phyloP scores from a whole-genome alignment of 2,797 vertebrate species.

The Meda fulgida region DNA sequence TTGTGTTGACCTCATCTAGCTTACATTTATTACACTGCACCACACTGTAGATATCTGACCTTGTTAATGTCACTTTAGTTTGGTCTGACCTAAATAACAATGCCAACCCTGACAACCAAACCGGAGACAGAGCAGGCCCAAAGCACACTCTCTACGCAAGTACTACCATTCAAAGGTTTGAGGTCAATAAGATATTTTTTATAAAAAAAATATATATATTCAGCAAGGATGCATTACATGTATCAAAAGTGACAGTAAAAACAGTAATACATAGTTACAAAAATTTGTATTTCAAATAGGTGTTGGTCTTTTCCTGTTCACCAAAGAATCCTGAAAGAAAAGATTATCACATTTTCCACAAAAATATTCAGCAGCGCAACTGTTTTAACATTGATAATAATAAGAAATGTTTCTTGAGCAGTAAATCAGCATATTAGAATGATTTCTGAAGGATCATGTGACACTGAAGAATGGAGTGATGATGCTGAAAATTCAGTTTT shows the following conservation, averaged over 20 bases:
- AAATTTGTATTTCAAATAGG: background rate
- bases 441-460: background rate
- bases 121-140: slow-evolving; percentile 13
- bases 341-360: background rate
- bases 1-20: slow-evolving; percentile 7
- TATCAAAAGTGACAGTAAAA: background rate
- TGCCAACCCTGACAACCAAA: background rate
- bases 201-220: background rate
- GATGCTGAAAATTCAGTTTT: background rate
- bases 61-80: slow-evolving; percentile 6
- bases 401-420: background rate
- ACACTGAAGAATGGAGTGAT: background rate
- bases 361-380: background rate
- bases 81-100: slow-evolving; percentile 21
- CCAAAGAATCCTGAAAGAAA: background rate
- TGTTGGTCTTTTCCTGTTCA: background rate
- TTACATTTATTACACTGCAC: background rate
- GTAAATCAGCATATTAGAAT: background rate
- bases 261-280: background rate
- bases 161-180: background rate
- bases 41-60: background rate
- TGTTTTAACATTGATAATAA: background rate
- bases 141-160: background rate
- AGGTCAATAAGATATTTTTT: background rate
- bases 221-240: background rate